Base-by-base conservation (phyloP, 2,113 vertebrate genomes). In the Trematocara zebra region DNA sequence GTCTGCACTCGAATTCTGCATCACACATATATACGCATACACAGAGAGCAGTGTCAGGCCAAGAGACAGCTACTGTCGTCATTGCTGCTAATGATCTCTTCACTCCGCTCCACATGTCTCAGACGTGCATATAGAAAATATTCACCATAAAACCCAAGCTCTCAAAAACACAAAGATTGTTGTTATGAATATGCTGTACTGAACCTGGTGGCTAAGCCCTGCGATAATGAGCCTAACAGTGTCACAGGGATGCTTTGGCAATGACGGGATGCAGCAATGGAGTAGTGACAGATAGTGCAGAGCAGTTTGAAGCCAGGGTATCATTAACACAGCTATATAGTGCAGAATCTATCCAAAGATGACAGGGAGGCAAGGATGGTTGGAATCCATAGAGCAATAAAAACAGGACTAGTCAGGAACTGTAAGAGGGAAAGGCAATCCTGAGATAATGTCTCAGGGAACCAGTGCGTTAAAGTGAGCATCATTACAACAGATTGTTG, bases 1-100 rank as follows among this genome's bases (percentile, higher is more conserved):
- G 89, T 99, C 98, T 23, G 98, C 97, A 4, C 98, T 99, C 80
- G 98, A 99, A 94, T 99, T 99, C 98, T 99, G 95, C 59, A 93
- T 87, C 20, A 89, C 76, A 86, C 40, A 82, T 44, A 88, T 54
- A 81, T 59, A 81, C n/a, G 72, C 12, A 87, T 33, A 87, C 31
- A 64, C 67, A 82, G 53, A 81, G 61, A 88, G 26, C 26, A 64
- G 64, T 31, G 31, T 56, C 72, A 91, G 83, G 37, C 15, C 2
- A 78, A 35, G 23, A 83, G 28, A 82, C 64, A 84, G 86, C 69
- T 44, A 11, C 79, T 91, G 80, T 85, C 4, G 28, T 86, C 88
- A 85, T 11, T 52, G 78, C 80, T 89, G 85, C 89, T 92, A 92
- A 94, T 80, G 84, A 93, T 86, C 90, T 82, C 85, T 52, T 83